Evolutionary conservation across 2,888 invertebrate genomes (phyloP).

Genomic region (Nymphalis polychloros): DNA sequence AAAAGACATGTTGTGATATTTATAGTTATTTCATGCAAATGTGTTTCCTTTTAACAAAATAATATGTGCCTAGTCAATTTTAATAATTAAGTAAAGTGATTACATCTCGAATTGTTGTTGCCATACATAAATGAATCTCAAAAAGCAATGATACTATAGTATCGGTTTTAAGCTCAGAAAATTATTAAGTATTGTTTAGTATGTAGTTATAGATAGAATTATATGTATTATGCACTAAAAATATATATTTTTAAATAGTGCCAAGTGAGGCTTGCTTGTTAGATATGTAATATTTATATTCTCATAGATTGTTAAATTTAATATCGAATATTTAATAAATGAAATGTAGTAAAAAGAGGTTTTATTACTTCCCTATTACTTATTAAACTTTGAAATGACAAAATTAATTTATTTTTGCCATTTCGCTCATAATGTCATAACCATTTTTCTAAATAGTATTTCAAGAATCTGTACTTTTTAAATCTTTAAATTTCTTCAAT

Average conservation of each 20-base stretch:
- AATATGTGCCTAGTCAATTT: neutral
- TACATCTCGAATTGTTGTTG: neutral
- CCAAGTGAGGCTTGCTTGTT: constrained; percentile 1
- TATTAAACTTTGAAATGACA: no score
- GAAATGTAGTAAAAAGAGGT: neutral
- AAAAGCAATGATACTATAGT: neutral
- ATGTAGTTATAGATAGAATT: no score
- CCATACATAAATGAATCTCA: constrained; percentile 1
- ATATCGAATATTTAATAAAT: constrained; percentile 5
- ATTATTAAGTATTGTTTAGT: no score
- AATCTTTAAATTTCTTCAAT: constrained; percentile 59
- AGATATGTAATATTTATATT: constrained; percentile 1
- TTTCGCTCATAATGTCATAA: neutral
- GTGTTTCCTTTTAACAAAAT: neutral
- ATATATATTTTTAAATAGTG: neutral
- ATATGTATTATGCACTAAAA: no score
- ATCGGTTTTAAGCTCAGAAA: no score
- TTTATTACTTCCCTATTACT: no score
- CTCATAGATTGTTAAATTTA: neutral
- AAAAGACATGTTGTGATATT: constrained; percentile 2
- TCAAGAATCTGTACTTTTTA: constrained; percentile 51
- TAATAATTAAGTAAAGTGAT: neutral
- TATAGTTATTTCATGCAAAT: neutral
- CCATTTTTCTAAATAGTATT: neutral
- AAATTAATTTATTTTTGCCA: neutral